A percentile compares a stretch with the other conserved stretches of the same genome.
phyloP scores from a whole-genome alignment of 2,888 invertebrate species.

The Zygogramma bicolorata region DNA sequence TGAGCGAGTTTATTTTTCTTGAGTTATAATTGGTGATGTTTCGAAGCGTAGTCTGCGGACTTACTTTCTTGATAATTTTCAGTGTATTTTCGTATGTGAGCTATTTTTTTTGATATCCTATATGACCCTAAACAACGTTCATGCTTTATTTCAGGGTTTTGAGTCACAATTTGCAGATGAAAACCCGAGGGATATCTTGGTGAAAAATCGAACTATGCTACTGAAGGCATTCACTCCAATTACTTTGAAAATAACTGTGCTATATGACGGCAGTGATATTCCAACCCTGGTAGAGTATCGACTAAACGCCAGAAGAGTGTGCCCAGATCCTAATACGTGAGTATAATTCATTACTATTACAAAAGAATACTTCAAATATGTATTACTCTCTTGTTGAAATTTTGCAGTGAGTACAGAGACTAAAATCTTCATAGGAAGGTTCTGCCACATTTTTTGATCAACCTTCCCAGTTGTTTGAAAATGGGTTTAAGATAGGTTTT shows the following conservation, averaged over 20 bases:
- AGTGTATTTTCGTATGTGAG: background rate
- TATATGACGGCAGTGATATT: slow-evolving; percentile 51
- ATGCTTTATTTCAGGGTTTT: slow-evolving; percentile 46
- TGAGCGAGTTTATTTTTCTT: too few relatives aligned
- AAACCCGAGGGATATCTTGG: slow-evolving; percentile 49
- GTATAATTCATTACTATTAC: too few relatives aligned
- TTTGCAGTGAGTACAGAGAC: too few relatives aligned
- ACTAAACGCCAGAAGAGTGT: slow-evolving; percentile 58
- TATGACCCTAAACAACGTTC: background rate
- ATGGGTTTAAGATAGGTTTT: too few relatives aligned
- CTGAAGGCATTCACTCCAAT: slow-evolving; percentile 47
- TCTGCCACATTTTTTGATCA: too few relatives aligned
- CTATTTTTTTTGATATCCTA: background rate
- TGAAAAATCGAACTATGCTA: slow-evolving; percentile 53
- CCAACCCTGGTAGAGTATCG: slow-evolving; percentile 57
- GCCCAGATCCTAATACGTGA: slow-evolving; percentile 45
- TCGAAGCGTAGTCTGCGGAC: too few relatives aligned
- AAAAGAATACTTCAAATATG: too few relatives aligned
- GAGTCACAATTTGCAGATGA: slow-evolving; percentile 23
- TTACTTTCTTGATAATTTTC: too few relatives aligned
- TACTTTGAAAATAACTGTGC: slow-evolving; percentile 52
- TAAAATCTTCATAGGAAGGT: too few relatives aligned
- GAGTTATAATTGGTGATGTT: too few relatives aligned
- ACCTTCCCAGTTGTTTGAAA: too few relatives aligned
- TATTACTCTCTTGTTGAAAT: too few relatives aligned